Percentiles rank a stretch among this genome's conserved stretches.
Conservation (phyloP, 2,888 invertebrate species). For the Didymodactylos carnosus region DNA sequence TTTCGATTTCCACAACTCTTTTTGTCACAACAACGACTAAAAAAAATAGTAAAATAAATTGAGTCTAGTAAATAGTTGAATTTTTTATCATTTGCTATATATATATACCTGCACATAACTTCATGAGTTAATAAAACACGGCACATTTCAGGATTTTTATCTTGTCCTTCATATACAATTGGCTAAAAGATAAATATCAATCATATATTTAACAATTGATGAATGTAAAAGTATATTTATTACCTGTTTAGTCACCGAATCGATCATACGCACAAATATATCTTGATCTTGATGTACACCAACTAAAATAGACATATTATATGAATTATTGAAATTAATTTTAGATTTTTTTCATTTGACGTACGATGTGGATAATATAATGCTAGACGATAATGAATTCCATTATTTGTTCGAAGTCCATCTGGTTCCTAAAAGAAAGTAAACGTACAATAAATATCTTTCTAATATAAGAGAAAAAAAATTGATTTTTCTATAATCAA, state of each 20-base stretch:
- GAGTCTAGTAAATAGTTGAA: too few species aligned
- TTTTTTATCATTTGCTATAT: too few species aligned
- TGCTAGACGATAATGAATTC: slow-evolving; percentile 89
- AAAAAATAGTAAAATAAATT: too few species aligned
- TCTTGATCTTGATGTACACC: slow-evolving; percentile 82
- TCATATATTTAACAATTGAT: neutral
- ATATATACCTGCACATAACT: slow-evolving; percentile 99
- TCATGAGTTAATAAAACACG: slow-evolving; percentile 96
- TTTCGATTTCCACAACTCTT: slow-evolving; percentile 99
- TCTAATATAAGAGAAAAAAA: too few species aligned
- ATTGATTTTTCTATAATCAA: too few species aligned
- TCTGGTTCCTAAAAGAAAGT: slow-evolving; percentile 55
- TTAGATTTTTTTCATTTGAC: too few species aligned
- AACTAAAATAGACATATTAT: neutral
- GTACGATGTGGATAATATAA: slow-evolving; percentile 88
- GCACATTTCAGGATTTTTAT: slow-evolving; percentile 99
- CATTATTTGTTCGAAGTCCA: slow-evolving; percentile 92
- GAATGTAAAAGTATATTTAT: too few species aligned
- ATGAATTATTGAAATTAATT: too few species aligned
- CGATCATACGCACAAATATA: slow-evolving; percentile 86
- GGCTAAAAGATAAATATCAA: slow-evolving; percentile 50
- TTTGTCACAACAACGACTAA: slow-evolving; percentile 99
- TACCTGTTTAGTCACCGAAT: slow-evolving; percentile 95
- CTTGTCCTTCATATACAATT: slow-evolving; percentile 97
- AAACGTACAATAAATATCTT: too few species aligned